These are phyloP conservation scores for Cacatua alba DNA, from an alignment of 2,113 vertebrate genomes.

Conservation along the genomic window DNA sequence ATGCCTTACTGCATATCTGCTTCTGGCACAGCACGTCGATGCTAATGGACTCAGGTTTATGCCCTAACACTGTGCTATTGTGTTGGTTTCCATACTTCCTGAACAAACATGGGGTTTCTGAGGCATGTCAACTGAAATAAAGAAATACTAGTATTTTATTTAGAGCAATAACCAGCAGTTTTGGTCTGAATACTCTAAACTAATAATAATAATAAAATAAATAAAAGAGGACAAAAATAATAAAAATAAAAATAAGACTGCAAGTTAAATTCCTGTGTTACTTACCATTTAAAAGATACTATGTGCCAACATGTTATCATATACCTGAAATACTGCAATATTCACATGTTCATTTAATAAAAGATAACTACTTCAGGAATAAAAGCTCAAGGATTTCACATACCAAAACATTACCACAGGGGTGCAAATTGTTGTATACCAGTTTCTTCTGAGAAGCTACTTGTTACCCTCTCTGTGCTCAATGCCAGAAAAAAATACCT, in stretches of 20 bases:
- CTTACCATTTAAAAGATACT: background rate
- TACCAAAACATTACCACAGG: background rate
- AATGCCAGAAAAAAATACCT: background rate
- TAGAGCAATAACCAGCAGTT: background rate
- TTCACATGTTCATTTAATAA: background rate
- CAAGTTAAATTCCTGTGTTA: background rate
- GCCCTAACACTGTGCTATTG: background rate
- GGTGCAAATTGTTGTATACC: background rate
- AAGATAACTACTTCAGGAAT: background rate
- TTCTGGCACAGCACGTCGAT: background rate
- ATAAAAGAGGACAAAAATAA: too few species aligned
- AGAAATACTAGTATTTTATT: background rate
- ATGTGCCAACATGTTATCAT: background rate
- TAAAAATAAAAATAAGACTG: background rate
- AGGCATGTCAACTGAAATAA: background rate
- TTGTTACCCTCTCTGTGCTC: rapidly evolving
- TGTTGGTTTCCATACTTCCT: background rate
- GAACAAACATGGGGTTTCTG: background rate
- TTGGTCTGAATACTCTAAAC: background rate
- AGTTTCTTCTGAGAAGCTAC: background rate
- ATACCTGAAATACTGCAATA: background rate
- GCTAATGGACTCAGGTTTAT: background rate
- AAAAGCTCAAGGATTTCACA: background rate
- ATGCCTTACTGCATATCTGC: background rate
- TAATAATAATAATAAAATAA: background rate